Conservation (phyloP, 2,113 vertebrate genomes). For the Micronycteris hirsuta region DNA sequence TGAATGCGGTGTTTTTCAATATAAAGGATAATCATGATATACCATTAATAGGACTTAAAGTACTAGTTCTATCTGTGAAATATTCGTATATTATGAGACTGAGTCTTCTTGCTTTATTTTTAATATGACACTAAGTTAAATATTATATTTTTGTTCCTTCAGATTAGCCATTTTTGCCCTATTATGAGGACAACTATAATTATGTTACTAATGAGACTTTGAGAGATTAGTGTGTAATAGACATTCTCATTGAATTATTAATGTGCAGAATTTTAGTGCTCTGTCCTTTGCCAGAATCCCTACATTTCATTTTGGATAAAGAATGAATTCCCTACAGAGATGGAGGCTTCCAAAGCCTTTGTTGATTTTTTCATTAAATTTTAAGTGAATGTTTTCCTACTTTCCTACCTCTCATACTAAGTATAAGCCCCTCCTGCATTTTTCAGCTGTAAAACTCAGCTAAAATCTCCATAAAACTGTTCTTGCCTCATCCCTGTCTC, state of each 20-base stretch:
- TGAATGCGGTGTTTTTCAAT: neutral
- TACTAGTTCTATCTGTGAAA: neutral
- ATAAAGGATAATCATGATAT: neutral
- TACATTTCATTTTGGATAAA: neutral
- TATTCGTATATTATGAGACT: neutral
- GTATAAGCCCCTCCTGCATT: neutral
- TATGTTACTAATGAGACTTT: neutral
- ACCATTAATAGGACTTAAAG: neutral
- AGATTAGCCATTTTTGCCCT: neutral
- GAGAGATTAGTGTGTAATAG: neutral
- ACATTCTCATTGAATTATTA: neutral
- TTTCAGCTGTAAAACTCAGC: neutral
- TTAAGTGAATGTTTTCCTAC: neutral
- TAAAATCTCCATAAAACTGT: neutral
- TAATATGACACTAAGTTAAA: slow-evolving; percentile 18
- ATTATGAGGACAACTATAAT: neutral
- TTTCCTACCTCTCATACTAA: neutral
- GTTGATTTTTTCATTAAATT: neutral
- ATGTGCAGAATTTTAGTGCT: neutral
- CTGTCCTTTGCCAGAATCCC: neutral
- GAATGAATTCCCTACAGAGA: neutral
- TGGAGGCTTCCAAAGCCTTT: neutral
- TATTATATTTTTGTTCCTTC: slow-evolving; percentile 32
- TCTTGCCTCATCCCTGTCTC: neutral
- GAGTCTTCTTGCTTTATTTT: neutral